phyloP scores from a whole-genome alignment of 2,797 vertebrate species.

The Siniperca undulata region DNA sequence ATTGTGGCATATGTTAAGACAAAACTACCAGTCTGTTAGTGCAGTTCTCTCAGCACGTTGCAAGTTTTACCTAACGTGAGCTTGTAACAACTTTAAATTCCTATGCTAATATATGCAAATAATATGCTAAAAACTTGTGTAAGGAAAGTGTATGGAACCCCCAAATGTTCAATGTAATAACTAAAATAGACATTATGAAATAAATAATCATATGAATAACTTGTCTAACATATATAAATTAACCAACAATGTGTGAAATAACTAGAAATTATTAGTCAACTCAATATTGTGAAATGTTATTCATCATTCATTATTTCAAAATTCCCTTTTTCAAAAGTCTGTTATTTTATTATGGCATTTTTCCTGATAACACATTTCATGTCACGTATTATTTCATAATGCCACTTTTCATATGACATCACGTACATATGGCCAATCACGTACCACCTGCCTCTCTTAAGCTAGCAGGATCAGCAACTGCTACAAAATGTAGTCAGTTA shows the following conservation, averaged over 20 bases:
- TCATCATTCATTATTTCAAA: background rate
- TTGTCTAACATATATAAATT: background rate
- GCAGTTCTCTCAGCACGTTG: conserved; percentile 14
- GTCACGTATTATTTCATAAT: background rate
- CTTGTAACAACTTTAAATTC: conserved; percentile 18
- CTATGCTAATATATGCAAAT: conserved; percentile 28
- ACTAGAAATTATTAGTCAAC: too few relatives aligned
- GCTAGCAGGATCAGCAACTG: background rate
- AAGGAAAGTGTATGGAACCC: background rate
- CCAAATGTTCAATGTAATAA: background rate
- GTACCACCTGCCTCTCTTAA: background rate
- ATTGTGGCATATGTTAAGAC: background rate
- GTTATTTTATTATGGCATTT: background rate
- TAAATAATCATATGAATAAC: background rate
- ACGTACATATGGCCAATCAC: background rate
- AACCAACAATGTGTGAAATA: background rate
- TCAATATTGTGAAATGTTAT: too few relatives aligned
- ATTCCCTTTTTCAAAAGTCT: too few relatives aligned
- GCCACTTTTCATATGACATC: background rate
- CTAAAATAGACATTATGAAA: background rate
- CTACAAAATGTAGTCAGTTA: background rate
- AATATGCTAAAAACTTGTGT: conserved; percentile 20
- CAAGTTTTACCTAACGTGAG: background rate
- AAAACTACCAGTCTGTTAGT: background rate
- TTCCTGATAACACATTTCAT: background rate